A percentile compares a stretch with the other conserved stretches of the same genome.
Conservation (phyloP, 2,797 vertebrate species). For the Chrosomus eos region DNA sequence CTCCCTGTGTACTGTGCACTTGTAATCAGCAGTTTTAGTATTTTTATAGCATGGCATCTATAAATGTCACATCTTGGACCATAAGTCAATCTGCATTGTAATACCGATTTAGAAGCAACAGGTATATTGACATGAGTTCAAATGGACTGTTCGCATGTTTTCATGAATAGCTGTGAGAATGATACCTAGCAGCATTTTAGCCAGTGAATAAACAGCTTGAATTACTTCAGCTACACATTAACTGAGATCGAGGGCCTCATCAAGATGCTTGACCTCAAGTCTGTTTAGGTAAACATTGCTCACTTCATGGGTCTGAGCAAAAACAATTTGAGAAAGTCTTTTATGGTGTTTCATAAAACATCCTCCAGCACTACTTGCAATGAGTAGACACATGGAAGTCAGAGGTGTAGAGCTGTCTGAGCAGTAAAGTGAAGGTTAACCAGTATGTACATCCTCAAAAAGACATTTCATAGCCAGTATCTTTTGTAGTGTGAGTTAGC, state of each 20-base stretch:
- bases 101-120: background rate
- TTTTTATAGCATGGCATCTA: background rate
- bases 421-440: conserved; percentile 10
- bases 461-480: background rate
- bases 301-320: conserved; percentile 7
- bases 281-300: conserved; percentile 42
- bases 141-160: background rate
- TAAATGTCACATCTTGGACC: background rate
- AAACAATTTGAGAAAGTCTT: conserved; percentile 10
- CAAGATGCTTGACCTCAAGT: conserved; percentile 38
- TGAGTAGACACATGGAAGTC: background rate
- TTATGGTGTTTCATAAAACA: background rate
- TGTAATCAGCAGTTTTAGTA: background rate
- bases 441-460: background rate
- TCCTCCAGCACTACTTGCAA: background rate
- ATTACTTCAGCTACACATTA: conserved; percentile 46
- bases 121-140: conserved; percentile 4
- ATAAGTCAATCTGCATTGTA: conserved; percentile 1
- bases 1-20: background rate
- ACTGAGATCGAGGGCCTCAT: conserved; percentile 32
- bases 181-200: conserved; percentile 5
- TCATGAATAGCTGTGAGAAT: conserved; percentile 22
- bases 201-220: conserved; percentile 44
- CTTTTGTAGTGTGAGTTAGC: background rate
- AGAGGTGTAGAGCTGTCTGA: background rate